Evolutionary conservation across 2,113 vertebrate species (phyloP).

Genomic region (Echinops telfairi): DNA sequence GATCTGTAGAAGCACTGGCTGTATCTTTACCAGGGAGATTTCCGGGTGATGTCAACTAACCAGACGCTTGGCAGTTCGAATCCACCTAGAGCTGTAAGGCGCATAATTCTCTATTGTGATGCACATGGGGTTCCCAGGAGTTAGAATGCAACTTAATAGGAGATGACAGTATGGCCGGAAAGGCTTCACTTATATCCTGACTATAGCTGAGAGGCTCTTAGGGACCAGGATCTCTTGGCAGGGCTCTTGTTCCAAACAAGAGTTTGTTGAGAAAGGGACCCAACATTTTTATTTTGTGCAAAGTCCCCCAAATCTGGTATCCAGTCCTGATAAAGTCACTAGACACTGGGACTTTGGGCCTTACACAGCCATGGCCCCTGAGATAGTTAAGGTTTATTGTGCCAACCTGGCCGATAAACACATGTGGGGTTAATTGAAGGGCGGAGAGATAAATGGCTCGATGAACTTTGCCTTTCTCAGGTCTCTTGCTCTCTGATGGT

Average conservation of each 20-base stretch:
- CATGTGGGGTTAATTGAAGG: too few relatives aligned
- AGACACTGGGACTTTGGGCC: too few relatives aligned
- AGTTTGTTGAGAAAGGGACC: neutral
- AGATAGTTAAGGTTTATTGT: too few relatives aligned
- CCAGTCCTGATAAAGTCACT: too few relatives aligned
- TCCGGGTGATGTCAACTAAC: neutral
- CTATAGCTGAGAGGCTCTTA: neutral
- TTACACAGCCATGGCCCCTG: too few relatives aligned
- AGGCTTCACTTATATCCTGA: neutral
- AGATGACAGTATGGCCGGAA: neutral
- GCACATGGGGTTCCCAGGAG: neutral
- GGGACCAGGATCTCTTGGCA: neutral
- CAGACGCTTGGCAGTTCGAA: neutral
- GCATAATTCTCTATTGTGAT: neutral
- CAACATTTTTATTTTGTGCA: neutral
- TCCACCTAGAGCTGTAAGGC: neutral
- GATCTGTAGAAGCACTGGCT: too few relatives aligned
- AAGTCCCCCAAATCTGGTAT: too few relatives aligned
- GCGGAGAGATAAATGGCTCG: too few relatives aligned
- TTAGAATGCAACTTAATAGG: neutral
- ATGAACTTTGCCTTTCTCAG: too few relatives aligned
- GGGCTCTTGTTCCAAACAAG: neutral
- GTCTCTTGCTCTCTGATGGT: too few relatives aligned
- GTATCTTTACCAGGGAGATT: too few relatives aligned
- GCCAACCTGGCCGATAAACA: too few relatives aligned